These are phyloP conservation scores for Ctenochaetus hawaiiensis DNA, from an alignment of 2,797 vertebrate species.

Conservation along the genomic window DNA sequence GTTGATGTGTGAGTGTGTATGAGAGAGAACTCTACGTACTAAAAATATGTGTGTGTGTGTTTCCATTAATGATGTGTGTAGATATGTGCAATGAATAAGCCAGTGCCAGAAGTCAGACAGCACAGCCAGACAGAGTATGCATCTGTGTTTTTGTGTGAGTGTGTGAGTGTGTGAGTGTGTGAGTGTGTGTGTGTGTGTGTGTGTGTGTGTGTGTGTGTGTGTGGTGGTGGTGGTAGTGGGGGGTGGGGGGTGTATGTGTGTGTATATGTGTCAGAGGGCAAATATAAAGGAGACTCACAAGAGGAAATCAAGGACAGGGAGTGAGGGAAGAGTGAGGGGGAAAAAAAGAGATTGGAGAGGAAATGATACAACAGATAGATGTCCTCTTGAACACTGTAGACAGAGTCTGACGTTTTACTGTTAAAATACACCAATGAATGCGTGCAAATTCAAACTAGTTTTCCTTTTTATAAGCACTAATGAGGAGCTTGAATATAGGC, in stretches of 20 bases:
- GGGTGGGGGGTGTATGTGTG: background rate
- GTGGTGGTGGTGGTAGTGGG: too few species aligned
- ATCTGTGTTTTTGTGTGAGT: background rate
- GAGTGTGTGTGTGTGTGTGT: background rate
- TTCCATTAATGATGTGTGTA: slow-evolving; percentile 20
- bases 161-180: background rate
- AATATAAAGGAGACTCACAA: background rate
- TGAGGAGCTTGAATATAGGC: too few species aligned
- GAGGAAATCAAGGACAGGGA: slow-evolving; percentile 12
- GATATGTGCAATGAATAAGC: slow-evolving; percentile 40
- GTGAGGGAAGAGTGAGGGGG: background rate
- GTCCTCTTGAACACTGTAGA: too few species aligned
- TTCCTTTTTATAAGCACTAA: too few species aligned
- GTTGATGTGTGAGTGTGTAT: background rate
- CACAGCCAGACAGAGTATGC: background rate
- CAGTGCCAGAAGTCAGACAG: slow-evolving; percentile 23
- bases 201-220: background rate
- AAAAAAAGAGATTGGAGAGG: background rate
- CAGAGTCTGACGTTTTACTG: too few species aligned
- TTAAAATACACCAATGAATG: too few species aligned
- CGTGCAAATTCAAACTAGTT: too few species aligned
- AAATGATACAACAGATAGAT: background rate
- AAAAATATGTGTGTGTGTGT: slow-evolving; percentile 1
- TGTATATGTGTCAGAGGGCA: background rate
- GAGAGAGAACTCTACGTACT: background rate